Evolutionary conservation across 2,888 invertebrate species (phyloP).

Genomic region (Dryadula phaetusa): DNA sequence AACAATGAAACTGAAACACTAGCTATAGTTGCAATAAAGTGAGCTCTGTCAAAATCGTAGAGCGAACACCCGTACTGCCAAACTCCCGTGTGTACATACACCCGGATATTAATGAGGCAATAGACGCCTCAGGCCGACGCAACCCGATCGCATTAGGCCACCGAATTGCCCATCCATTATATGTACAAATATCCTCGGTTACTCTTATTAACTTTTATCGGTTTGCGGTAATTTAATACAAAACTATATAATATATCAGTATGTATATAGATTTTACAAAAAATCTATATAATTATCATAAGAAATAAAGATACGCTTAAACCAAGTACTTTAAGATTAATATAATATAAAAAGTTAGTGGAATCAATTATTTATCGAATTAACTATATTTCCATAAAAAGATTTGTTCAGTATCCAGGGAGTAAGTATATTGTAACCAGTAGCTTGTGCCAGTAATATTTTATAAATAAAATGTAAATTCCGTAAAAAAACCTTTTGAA

Average conservation of each 20-base stretch:
- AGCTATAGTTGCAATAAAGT: constrained; percentile 25
- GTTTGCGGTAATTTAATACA: constrained; percentile 16
- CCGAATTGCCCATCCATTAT: constrained; percentile 56
- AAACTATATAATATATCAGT: background rate
- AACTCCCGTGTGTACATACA: constrained; percentile 52
- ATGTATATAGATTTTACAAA: background rate
- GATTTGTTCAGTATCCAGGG: background rate
- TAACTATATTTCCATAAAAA: background rate
- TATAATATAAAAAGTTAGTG: background rate
- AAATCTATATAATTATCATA: background rate
- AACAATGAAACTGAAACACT: constrained; percentile 14
- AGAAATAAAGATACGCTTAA: background rate
- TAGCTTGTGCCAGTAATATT: too few species aligned
- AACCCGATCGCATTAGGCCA: constrained; percentile 59
- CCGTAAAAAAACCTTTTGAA: too few species aligned
- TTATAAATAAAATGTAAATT: too few species aligned
- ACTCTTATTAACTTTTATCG: constrained; percentile 38
- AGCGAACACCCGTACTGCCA: constrained; percentile 16
- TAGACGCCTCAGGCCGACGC: constrained; percentile 58
- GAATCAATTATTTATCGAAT: too few species aligned
- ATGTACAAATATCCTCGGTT: constrained; percentile 55
- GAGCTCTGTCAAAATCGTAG: constrained; percentile 5
- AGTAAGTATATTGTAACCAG: background rate
- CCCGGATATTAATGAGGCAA: constrained; percentile 75
- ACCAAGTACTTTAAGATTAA: too few species aligned